Conservation (phyloP, 1,140 invertebrate species). For the Hermetia illucens region DNA sequence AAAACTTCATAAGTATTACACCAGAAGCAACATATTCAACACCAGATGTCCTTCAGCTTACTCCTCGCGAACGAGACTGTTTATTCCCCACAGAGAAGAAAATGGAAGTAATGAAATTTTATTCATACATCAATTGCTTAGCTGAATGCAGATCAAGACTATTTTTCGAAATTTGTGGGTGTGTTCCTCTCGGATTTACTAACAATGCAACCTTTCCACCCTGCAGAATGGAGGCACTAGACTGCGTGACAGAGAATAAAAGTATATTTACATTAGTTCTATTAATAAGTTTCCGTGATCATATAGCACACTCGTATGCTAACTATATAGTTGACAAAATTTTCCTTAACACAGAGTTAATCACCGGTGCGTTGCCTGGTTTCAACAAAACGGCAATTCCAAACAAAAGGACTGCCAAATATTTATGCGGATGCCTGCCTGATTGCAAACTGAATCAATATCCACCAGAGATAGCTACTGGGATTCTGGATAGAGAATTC, state of each 20-base stretch:
- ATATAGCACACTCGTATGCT: too few species aligned
- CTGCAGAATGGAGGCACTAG: too few species aligned
- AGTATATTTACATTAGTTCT: too few species aligned
- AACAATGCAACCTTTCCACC: too few species aligned
- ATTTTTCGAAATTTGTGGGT: slow-evolving; percentile 33
- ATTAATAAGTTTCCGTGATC: too few species aligned
- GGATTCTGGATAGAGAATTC: slow-evolving; percentile 26
- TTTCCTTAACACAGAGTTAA: too few species aligned
- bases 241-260: too few species aligned
- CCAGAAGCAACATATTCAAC: slow-evolving; percentile 38
- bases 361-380: slow-evolving; percentile 2
- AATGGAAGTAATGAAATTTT: slow-evolving; percentile 25
- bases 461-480: slow-evolving; percentile 31
- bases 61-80: slow-evolving; percentile 31
- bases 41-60: slow-evolving; percentile 26
- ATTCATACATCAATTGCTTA: slow-evolving; percentile 42
- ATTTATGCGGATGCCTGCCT: slow-evolving; percentile 26
- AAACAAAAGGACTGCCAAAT: slow-evolving; percentile 8
- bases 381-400: background rate
- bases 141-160: slow-evolving; percentile 31
- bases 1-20: slow-evolving; percentile 35
- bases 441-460: slow-evolving; percentile 35
- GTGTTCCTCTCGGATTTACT: slow-evolving; percentile 38
- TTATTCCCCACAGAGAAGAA: slow-evolving; percentile 34
- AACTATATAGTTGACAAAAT: too few species aligned